Percentiles rank a stretch among this genome's conserved stretches.
Evolutionary conservation across 2,888 invertebrate genomes (phyloP).

Genomic region (Pterostichus niger): DNA sequence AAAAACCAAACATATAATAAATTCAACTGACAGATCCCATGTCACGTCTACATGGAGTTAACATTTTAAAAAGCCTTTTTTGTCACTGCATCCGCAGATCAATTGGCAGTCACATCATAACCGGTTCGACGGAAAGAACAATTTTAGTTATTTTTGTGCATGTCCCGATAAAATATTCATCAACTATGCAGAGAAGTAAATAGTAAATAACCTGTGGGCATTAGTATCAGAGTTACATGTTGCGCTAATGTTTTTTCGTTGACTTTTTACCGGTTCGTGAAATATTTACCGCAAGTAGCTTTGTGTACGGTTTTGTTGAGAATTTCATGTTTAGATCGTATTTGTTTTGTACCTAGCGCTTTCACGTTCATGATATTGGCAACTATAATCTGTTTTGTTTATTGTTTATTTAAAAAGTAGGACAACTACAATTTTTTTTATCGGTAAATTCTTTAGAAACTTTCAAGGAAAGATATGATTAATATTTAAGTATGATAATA

Average conservation of each 20-base stretch:
- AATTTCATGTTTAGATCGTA: conserved; percentile 25
- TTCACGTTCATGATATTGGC: conserved; percentile 2
- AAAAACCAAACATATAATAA: conserved; percentile 42
- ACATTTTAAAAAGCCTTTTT: conserved; percentile 4
- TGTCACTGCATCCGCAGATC: neutral
- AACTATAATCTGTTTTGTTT: conserved; percentile 9
- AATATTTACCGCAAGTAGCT: conserved; percentile 15
- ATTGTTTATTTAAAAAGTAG: conserved; percentile 20
- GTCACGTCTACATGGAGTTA: conserved; percentile 27
- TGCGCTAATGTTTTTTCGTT: conserved; percentile 26
- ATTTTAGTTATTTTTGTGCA: neutral
- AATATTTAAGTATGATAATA: no score
- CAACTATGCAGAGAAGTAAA: neutral
- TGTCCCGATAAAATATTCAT: conserved; percentile 25
- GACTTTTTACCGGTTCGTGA: conserved; percentile 9
- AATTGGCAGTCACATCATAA: neutral
- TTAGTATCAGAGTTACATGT: conserved; percentile 15
- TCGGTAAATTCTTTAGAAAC: neutral
- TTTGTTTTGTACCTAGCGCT: conserved; percentile 20
- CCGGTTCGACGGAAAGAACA: neutral
- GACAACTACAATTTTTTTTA: conserved; percentile 14
- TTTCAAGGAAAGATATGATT: no score
- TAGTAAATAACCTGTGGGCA: conserved; percentile 1
- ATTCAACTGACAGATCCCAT: conserved; percentile 38
- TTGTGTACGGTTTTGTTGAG: conserved; percentile 20